Conservation (phyloP, 2,888 invertebrate genomes). For the Silvanus unidentatus region DNA sequence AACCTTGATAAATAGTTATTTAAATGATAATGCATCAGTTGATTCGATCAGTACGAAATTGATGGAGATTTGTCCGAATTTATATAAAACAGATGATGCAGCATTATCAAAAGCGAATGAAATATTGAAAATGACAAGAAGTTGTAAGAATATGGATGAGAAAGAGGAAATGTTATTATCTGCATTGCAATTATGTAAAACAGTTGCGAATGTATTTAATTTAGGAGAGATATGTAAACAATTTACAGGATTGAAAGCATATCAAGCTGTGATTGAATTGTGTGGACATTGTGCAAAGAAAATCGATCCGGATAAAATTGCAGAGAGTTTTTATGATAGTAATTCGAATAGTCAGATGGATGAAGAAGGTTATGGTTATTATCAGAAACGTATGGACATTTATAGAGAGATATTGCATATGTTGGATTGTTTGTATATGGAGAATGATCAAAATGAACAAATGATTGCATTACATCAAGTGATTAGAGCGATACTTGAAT, state of each 20-base stretch:
- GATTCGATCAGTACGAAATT: constrained; percentile 84
- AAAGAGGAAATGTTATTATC: constrained; percentile 70
- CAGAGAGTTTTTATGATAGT: constrained; percentile 79
- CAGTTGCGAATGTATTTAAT: constrained; percentile 82
- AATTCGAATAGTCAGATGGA: constrained; percentile 72
- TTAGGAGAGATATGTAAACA: constrained; percentile 79
- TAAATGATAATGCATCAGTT: constrained; percentile 92
- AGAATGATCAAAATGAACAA: constrained; percentile 18
- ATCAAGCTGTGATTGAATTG: constrained; percentile 83
- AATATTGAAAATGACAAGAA: constrained; percentile 75
- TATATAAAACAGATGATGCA: constrained; percentile 93
- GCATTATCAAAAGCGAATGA: constrained; percentile 93
- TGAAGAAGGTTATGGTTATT: constrained; percentile 58
- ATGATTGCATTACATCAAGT: constrained; percentile 44
- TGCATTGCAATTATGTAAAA: constrained; percentile 80
- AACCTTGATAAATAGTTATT: constrained; percentile 82
- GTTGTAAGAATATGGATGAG: constrained; percentile 66
- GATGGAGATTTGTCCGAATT: constrained; percentile 84
- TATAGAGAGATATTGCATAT: constrained; percentile 82
- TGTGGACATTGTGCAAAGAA: constrained; percentile 78
- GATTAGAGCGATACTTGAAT: constrained; percentile 61
- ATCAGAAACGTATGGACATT: constrained; percentile 59
- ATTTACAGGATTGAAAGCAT: constrained; percentile 73
- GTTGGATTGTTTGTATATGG: constrained; percentile 58
- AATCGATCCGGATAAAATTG: constrained; percentile 84